Evolutionary conservation across 2,113 vertebrate species (phyloP), one percentile per base, ranked within the genome.

Genomic region (Megaceryle torquata): DNA sequence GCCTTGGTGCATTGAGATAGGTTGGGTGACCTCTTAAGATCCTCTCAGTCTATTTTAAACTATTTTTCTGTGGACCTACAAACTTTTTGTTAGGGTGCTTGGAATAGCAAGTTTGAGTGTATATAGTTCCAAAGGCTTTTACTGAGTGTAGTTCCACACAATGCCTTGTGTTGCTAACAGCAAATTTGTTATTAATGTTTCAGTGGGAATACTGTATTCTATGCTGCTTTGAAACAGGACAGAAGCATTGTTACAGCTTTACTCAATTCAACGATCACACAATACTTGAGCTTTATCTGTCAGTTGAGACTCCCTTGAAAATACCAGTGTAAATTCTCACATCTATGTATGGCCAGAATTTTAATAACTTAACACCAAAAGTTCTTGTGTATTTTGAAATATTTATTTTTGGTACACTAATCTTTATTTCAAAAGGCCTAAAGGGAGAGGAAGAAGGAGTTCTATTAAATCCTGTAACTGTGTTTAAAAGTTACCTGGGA

Each of bases 11-110:
- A 1, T 81, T 46, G 60, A 78, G 60, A 51, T 81, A 39, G n/a
- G 33, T 8, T 59, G 8, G 9, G 11, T 81, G 80, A 92, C 91
- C 82, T 91, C 43, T 84, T 39, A 78, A 88, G 72, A 69, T 81
- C 69, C 16, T 46, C 18, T 83, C 24, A 13, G 65, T 91, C 83
- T 95, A 41, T 91, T 93, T 91, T 84, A 83, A 89, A 82, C 69
- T 56, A 6, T 68, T 82, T 91, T 91, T 94, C 76, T 92, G 72
- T 0, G 2, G 74, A 89, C 26, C 53, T 75, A 28, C 6, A 2
- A 22, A 3, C 86, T 86, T 93, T 91, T 93, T 91, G 77, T 91
- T 46, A 6, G 44, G 31, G 44, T 86, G 53, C 81, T 92, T 60
- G 82, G 74, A 93, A 89, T 85, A 91, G 74, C 74, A 84, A 41